Conservation (phyloP, 2,113 vertebrate species). For the Octodon degus region DNA sequence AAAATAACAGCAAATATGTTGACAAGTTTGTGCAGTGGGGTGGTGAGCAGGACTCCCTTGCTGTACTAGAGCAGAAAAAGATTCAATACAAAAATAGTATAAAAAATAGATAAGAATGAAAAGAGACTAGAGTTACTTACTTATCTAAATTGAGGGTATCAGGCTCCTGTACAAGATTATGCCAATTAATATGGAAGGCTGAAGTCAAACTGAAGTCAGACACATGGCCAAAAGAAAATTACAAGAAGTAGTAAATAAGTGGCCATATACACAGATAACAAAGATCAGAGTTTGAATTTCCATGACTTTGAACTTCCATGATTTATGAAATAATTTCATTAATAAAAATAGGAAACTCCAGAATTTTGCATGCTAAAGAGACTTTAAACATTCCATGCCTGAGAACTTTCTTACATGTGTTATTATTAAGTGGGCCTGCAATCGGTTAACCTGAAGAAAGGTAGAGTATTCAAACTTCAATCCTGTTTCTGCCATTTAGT, state of each 20-base stretch:
- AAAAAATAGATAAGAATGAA: not conserved
- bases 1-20: constrained; percentile 13
- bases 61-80: not conserved
- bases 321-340: not conserved
- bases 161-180: not conserved
- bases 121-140: not conserved
- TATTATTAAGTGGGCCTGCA: not conserved
- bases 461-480: not conserved
- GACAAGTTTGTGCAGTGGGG: not conserved
- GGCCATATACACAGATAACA: not conserved
- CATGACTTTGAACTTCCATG: not conserved
- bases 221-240: not conserved
- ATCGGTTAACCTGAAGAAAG: not conserved
- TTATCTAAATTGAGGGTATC: not conserved
- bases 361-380: not conserved
- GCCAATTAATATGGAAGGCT: not conserved
- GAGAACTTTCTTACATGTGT: not conserved
- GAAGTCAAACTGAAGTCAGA: not conserved
- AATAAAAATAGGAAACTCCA: not conserved
- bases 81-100: not conserved
- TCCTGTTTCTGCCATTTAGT: not conserved
- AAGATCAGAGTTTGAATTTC: not conserved
- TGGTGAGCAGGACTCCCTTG: not conserved
- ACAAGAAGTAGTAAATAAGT: not conserved
- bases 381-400: not conserved